These are phyloP conservation scores for Lethenteron reissneri DNA, from an alignment of 2,113 vertebrate species.

Conservation along the genomic window DNA sequence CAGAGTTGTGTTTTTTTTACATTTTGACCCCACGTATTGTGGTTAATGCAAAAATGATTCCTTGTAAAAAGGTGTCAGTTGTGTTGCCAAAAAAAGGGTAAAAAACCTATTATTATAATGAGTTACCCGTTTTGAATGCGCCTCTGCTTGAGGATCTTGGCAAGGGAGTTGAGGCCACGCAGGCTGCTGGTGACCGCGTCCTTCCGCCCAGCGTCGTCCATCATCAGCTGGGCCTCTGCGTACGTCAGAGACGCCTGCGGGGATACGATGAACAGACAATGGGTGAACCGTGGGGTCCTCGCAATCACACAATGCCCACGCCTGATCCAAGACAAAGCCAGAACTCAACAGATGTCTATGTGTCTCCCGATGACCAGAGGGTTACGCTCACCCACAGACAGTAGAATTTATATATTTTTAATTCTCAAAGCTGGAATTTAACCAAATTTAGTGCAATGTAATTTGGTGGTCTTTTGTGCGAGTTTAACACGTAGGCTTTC, in stretches of 20 bases:
- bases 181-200: slow-evolving; percentile 57
- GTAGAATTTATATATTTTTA: too few relatives aligned
- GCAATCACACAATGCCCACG: neutral
- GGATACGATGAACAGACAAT: neutral
- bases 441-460: too few relatives aligned
- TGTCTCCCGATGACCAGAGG: too few relatives aligned
- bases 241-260: slow-evolving; percentile 75
- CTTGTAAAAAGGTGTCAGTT: too few relatives aligned
- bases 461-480: too few relatives aligned
- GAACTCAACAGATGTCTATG: neutral
- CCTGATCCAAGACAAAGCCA: neutral
- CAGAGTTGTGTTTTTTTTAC: too few relatives aligned
- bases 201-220: slow-evolving; percentile 53
- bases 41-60: too few relatives aligned
- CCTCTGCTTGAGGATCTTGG: slow-evolving; percentile 61
- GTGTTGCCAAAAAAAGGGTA: neutral
- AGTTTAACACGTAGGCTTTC: too few relatives aligned
- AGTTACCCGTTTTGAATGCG: slow-evolving; percentile 67
- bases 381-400: too few relatives aligned
- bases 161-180: slow-evolving; percentile 59
- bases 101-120: too few relatives aligned
- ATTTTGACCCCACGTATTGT: too few relatives aligned
- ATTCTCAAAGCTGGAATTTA: too few relatives aligned
- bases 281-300: neutral
- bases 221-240: slow-evolving; percentile 87